Evolutionary conservation across 2,113 vertebrate genomes (phyloP).

Genomic region (Smithornis capensis): DNA sequence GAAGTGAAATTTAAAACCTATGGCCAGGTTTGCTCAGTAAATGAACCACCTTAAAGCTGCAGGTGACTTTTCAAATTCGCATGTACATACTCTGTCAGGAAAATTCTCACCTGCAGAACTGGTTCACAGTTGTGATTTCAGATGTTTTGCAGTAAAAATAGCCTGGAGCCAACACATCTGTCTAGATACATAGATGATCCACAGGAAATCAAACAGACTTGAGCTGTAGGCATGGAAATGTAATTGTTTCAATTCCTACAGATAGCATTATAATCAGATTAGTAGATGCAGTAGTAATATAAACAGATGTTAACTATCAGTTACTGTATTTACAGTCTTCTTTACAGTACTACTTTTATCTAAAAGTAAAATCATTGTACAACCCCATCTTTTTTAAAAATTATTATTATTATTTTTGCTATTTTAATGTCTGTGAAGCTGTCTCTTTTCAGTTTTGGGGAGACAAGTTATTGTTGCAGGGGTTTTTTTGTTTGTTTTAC

Average conservation of each 20-base stretch:
- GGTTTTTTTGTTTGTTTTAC: neutral
- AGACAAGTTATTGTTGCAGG: neutral
- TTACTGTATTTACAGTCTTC: neutral
- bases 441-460: neutral
- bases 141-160: conserved; percentile 39
- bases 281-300: neutral
- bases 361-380: neutral
- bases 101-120: conserved; percentile 25
- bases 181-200: conserved; percentile 10
- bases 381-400: neutral
- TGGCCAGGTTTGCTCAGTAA: neutral
- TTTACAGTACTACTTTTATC: neutral
- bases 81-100: neutral
- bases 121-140: conserved; percentile 37
- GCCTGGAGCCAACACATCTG: conserved; percentile 42
- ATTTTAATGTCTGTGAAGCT: neutral
- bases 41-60: neutral
- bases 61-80: neutral
- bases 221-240: conserved; percentile 15
- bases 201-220: neutral
- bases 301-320: neutral
- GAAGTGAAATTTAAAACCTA: neutral
- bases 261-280: neutral
- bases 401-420: neutral
- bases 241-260: neutral